Conservation (phyloP, 2,797 vertebrate genomes). For the Lithobates sylvaticus region DNA sequence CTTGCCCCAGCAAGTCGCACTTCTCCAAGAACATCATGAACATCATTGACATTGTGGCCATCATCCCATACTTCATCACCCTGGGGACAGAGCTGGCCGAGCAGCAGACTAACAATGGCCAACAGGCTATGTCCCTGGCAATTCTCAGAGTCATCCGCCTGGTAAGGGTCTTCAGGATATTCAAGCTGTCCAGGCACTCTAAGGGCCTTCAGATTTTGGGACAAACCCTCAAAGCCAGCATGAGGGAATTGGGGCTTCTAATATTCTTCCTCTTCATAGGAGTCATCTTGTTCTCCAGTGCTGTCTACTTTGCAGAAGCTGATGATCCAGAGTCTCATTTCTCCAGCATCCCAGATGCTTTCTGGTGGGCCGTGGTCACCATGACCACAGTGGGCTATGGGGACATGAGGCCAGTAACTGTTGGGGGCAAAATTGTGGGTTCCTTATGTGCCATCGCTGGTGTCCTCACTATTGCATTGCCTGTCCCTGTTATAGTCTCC, state of each 20-base stretch:
- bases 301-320: conserved; percentile 92
- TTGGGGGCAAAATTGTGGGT: conserved; percentile 96
- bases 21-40: conserved; percentile 93
- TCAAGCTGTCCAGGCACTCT: conserved; percentile 94
- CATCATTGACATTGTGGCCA: conserved; percentile 93
- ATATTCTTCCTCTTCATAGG: conserved; percentile 99
- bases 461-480: conserved; percentile 93
- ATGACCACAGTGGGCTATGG: conserved; percentile 98
- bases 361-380: conserved; percentile 98
- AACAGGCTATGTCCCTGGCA: conserved; percentile 95
- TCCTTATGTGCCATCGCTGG: conserved; percentile 95
- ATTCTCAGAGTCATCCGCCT: conserved; percentile 94
- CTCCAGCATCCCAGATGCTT: conserved; percentile 96
- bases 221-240: conserved; percentile 94
- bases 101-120: conserved; percentile 85
- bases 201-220: conserved; percentile 96
- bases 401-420: conserved; percentile 93
- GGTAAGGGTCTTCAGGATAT: conserved; percentile 95
- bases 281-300: conserved; percentile 96
- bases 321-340: conserved; percentile 94
- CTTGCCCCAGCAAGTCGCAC: conserved; percentile 90
- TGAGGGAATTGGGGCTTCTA: conserved; percentile 93
- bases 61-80: conserved; percentile 97
- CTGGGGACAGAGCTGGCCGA: conserved; percentile 93
- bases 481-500: conserved; percentile 95